Evolutionary conservation across 1,140 invertebrate species (phyloP), one percentile per base, ranked within the genome.

Genomic region (Drosophila ironensis): DNA sequence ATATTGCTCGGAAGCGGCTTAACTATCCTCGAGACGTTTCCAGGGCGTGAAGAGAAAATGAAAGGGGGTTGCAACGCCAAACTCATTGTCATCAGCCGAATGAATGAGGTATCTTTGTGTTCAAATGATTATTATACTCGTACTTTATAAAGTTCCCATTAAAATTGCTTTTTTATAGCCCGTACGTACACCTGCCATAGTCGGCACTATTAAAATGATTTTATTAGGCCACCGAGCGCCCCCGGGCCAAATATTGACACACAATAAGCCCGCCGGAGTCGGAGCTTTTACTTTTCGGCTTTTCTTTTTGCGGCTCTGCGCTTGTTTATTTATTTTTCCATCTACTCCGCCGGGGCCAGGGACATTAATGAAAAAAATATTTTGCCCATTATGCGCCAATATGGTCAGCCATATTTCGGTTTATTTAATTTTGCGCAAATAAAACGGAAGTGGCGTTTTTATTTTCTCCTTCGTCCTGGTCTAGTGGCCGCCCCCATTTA

Each of bases 391-490:
- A 86, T 86, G 81, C 80, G 74, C 80, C 80, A 86, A 86, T 86
- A 86, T 86, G 81, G 80, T 86, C 53, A 72, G 70, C 80, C 80
- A 86, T 86, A 86, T 86, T 86, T 86, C 80, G 80, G 80, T 86
- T 86, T 86, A 86, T 86, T 86, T 86, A 86, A 86, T 86, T 86
- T 86, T 86, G 80, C 57, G 80, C 80, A 86, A 86, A 86, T 86
- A 86, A 86, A 86, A 86, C 75, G 80, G 81, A 86, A 86, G 80
- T 86, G 81, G 80, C 80, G 63, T 67, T 84, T 84, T 86, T 86
- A 86, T 86, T 76, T 68, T 61, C 37, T 45, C 59, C 56, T 9
- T 12, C 25, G 5, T 1, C 25, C 25, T 42, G 24, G 38, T 66
- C 38, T 53, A 45, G 48, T 68, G 40, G 33, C 51, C 17, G n/a